Evolutionary conservation across 2,888 invertebrate genomes (phyloP).

Genomic region (Onthophagus sagittarius): DNA sequence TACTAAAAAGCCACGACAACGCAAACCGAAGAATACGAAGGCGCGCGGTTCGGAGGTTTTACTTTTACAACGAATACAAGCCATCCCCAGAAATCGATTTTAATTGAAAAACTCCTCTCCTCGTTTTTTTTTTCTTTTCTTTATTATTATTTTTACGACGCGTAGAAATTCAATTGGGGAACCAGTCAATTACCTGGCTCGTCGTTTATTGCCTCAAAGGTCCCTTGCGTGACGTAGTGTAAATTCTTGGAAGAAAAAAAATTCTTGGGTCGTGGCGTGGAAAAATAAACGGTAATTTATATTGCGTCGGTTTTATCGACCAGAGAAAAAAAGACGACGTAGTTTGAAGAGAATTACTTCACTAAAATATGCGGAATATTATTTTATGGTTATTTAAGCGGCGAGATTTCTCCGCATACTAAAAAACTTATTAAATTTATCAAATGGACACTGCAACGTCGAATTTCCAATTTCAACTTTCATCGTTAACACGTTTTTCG

Average conservation of each 20-base stretch:
- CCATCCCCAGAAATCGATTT: neutral
- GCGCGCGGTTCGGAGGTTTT: no score
- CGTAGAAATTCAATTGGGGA: neutral
- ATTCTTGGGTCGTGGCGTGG: neutral
- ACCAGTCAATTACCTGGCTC: neutral
- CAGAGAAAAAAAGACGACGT: neutral
- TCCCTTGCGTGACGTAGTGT: neutral
- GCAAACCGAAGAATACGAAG: neutral
- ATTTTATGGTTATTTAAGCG: neutral
- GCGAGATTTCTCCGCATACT: no score
- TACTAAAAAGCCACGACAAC: constrained; percentile 5
- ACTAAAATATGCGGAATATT: neutral
- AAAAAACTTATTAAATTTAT: neutral
- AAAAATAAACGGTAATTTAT: neutral
- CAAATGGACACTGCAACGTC: neutral
- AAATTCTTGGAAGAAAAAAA: neutral
- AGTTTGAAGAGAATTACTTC: neutral
- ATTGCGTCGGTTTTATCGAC: neutral
- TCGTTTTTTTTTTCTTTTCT: neutral
- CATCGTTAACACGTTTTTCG: neutral
- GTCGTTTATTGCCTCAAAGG: neutral
- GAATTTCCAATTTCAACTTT: neutral
- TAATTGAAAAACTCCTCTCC: neutral
- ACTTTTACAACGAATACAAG: neutral
- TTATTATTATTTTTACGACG: neutral